A percentile compares a stretch with the other conserved stretches of the same genome.
Evolutionary conservation across 2,797 vertebrate genomes (phyloP).

Genomic region (Chrysolophus pictus): DNA sequence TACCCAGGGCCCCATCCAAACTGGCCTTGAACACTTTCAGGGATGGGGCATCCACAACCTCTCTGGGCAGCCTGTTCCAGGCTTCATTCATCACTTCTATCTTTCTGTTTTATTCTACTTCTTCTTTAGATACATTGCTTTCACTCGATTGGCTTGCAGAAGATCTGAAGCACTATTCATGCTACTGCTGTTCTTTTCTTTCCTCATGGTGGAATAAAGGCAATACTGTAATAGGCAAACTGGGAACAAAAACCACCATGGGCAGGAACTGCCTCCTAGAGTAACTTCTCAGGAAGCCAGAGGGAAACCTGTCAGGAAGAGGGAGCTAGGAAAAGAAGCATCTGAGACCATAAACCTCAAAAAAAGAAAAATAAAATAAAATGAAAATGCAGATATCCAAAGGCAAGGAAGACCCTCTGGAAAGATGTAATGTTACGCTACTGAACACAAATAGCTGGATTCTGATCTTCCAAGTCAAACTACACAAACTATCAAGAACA

Average conservation of each 20-base stretch:
- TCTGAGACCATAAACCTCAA: neutral
- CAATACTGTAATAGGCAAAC: neutral
- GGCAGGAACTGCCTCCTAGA: neutral
- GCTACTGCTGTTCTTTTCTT: neutral
- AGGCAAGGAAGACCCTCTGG: neutral
- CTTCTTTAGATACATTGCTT: neutral
- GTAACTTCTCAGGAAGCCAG: neutral
- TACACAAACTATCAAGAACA: neutral
- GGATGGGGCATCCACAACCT: too few relatives aligned
- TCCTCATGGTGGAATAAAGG: neutral
- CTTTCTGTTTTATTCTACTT: neutral
- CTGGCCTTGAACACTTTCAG: too few relatives aligned
- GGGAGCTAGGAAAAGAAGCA: neutral
- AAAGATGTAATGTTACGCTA: neutral
- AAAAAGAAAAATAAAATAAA: neutral
- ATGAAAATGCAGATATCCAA: neutral
- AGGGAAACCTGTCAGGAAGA: neutral
- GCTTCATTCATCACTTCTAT: neutral
- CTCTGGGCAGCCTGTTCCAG: too few relatives aligned
- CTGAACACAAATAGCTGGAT: neutral
- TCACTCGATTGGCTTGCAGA: neutral
- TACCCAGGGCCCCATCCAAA: too few relatives aligned
- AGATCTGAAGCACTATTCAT: neutral
- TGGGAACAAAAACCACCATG: neutral
- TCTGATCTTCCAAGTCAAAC: neutral